phyloP scores from a whole-genome alignment of 2,113 vertebrate genomes.

The Rhynchomys soricoides region DNA sequence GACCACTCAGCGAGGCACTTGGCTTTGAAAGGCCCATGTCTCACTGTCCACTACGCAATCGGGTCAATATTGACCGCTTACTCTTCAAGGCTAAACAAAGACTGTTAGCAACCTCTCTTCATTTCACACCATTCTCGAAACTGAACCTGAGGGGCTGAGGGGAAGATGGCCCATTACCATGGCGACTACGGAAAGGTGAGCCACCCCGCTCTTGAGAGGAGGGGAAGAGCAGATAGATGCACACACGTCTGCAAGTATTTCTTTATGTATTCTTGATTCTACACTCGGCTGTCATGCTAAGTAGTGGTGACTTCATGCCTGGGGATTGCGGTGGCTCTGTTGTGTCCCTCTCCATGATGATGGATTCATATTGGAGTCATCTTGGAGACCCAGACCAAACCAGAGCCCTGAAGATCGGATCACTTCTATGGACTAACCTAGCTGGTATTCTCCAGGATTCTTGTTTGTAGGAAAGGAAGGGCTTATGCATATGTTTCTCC shows the following conservation, averaged over 20 bases:
- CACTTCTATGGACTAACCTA: neutral
- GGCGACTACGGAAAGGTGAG: constrained; percentile 72
- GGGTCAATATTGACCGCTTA: constrained; percentile 54
- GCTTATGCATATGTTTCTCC: neutral
- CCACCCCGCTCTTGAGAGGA: neutral
- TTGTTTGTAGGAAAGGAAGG: neutral
- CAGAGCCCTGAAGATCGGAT: neutral
- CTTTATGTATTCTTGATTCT: neutral
- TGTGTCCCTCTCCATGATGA: neutral
- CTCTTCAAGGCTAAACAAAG: constrained; percentile 59
- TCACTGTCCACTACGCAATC: constrained; percentile 12
- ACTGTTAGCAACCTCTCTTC: constrained; percentile 36
- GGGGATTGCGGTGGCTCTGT: neutral
- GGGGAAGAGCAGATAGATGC: neutral
- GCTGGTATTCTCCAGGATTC: neutral
- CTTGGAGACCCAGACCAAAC: neutral
- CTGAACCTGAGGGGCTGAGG: constrained; percentile 42
- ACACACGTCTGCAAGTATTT: neutral
- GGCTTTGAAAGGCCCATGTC: constrained; percentile 30
- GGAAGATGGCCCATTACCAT: constrained; percentile 63
- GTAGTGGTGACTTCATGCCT: neutral
- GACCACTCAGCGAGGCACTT: constrained; percentile 42
- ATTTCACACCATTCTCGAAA: constrained; percentile 28
- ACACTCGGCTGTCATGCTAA: neutral
- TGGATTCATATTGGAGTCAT: neutral